Base-by-base conservation (phyloP, 1,140 invertebrate genomes). In the Bombyx mori region DNA sequence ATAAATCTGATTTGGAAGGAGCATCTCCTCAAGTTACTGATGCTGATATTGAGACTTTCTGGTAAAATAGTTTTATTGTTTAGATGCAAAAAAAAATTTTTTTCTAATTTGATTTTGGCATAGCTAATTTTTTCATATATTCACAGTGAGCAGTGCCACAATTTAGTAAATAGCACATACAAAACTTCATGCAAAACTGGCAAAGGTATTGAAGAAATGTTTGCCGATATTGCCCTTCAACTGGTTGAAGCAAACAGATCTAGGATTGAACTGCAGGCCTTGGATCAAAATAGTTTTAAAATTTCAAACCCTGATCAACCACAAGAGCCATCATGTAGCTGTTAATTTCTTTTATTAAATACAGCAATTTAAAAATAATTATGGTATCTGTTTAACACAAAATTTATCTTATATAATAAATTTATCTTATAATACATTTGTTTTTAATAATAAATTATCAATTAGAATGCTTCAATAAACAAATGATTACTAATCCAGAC, bases 161-260 rank as follows among this genome's bases (percentile, higher is more conserved):
- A 96, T 76, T 88, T 97, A 50, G 94, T 98, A 61, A 95, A 93
- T 75, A 94, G 92, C 54, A 94, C 94, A 42, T 98, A 96, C 77
- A 96, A 95, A 79, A 96, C 96, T 12, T 97, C 96, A 22, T 98
- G 96, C 73, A 97, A 96, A 88, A 95, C 92, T 58, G 94, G 95
- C 3, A 91, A 92, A 75, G 96, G 96, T 2, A 90, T 98, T 7
- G 92, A 96, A 62, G 95, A 97, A 81, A 97, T 97, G 96, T 97
- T 97, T 79, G 88, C 90, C 55, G 94, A 97, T 66, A 96, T 98
- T 77, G 95, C 95, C 2, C 89, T 90, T 54, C 93, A 95, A 64
- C 78, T 96, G 53, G 91, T 94, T 0, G 91, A 94, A 60, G 91
- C 92, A 10, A 96, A 95, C 75, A 88, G 93, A 60, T 95, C 94